These are phyloP conservation scores for Phanerotoma sp. DNA, from an alignment of 2,888 invertebrate genomes.

Conservation along the genomic window DNA sequence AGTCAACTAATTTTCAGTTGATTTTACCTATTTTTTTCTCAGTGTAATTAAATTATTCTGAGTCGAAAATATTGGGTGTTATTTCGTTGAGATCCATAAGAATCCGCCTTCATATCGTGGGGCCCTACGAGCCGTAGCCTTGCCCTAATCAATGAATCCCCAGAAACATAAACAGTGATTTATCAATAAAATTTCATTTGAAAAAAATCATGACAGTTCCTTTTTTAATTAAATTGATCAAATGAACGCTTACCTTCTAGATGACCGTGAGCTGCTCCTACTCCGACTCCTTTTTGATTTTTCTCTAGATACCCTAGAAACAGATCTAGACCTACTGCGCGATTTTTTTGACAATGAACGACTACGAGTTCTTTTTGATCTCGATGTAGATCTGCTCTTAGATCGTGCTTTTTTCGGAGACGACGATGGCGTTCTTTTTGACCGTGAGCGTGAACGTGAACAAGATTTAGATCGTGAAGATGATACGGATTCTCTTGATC, in stretches of 20 bases:
- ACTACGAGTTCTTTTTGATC: slow-evolving; percentile 43
- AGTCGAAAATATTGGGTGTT: too few relatives aligned
- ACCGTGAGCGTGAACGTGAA: slow-evolving; percentile 37
- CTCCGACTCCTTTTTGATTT: slow-evolving; percentile 42
- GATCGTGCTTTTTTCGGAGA: slow-evolving; percentile 41
- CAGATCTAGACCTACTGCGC: slow-evolving; percentile 42
- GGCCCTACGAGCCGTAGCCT: too few relatives aligned
- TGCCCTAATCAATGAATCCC: too few relatives aligned
- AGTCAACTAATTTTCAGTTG: too few relatives aligned
- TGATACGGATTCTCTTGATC: slow-evolving; percentile 42
- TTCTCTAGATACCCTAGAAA: slow-evolving; percentile 43
- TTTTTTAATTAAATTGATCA: neutral
- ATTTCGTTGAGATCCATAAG: too few relatives aligned
- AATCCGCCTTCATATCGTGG: too few relatives aligned
- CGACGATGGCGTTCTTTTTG: slow-evolving; percentile 38
- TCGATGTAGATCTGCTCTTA: slow-evolving; percentile 36
- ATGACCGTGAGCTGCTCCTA: slow-evolving; percentile 49
- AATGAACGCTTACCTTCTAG: slow-evolving; percentile 49
- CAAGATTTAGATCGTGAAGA: slow-evolving; percentile 45
- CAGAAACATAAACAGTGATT: too few relatives aligned
- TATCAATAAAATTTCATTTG: too few relatives aligned
- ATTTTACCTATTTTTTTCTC: too few relatives aligned
- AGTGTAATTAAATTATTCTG: too few relatives aligned
- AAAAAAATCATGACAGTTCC: too few relatives aligned
- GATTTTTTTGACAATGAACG: slow-evolving; percentile 42